phyloP scores from a whole-genome alignment of 2,888 invertebrate genomes.

The Lepidonotus clava region DNA sequence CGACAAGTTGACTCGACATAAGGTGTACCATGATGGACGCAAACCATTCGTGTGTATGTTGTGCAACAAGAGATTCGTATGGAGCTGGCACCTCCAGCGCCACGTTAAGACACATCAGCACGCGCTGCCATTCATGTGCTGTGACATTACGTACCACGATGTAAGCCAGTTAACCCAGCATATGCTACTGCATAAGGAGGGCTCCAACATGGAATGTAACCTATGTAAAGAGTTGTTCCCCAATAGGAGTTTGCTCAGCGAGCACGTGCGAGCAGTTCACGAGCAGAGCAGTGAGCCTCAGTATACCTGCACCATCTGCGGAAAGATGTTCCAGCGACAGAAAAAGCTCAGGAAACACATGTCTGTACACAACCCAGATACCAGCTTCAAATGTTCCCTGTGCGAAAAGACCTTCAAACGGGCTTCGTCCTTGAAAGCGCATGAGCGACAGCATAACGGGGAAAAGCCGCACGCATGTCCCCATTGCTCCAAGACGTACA shows the following conservation, averaged over 20 bases:
- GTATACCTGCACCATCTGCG: background rate
- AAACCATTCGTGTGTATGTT: background rate
- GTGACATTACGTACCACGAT: background rate
- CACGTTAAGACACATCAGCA: background rate
- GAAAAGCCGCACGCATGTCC: background rate
- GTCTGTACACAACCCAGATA: background rate
- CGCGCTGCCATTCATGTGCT: background rate
- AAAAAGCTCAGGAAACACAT: background rate
- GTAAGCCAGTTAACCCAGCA: background rate
- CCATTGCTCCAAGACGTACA: background rate
- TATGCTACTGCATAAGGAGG: background rate
- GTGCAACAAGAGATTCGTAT: background rate
- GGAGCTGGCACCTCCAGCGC: constrained; percentile 9
- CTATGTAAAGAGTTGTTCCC: background rate
- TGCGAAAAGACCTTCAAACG: background rate
- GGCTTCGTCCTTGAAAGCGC: background rate
- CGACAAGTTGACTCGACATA: background rate
- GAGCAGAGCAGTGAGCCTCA: background rate
- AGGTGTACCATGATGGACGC: background rate
- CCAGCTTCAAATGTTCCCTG: background rate
- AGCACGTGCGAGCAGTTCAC: background rate
- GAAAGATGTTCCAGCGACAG: background rate
- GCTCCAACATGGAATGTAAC: background rate
- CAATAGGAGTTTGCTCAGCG: background rate
- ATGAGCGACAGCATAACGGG: background rate